Conservation (phyloP, 2,113 vertebrate genomes). For the Cheilinus undulatus region DNA sequence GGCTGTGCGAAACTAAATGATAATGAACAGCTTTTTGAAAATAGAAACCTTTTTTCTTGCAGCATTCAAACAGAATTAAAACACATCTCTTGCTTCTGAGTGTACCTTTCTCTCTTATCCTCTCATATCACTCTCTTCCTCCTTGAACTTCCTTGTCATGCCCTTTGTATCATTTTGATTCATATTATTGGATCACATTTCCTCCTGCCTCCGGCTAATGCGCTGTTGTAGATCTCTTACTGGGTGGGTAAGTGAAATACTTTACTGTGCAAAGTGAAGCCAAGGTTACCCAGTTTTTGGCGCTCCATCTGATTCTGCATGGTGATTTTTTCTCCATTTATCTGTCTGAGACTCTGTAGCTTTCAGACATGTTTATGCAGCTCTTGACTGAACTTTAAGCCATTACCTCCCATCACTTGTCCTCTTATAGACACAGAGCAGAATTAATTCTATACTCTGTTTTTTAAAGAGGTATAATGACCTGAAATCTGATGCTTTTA, state of each 20-base stretch:
- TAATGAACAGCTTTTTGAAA: too few species aligned
- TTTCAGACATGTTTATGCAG: slow-evolving; percentile 18
- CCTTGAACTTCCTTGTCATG: slow-evolving; percentile 14
- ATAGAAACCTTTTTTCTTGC: too few species aligned
- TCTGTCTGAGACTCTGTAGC: slow-evolving; percentile 13
- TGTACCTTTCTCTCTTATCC: not conserved
- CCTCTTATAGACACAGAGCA: not conserved
- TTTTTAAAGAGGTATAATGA: slow-evolving; percentile 18
- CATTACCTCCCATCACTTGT: not conserved
- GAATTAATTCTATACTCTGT: slow-evolving; percentile 1
- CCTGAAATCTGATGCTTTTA: slow-evolving; percentile 61
- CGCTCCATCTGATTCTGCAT: slow-evolving; percentile 19
- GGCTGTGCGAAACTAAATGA: too few species aligned
- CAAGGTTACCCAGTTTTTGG: slow-evolving; percentile 42
- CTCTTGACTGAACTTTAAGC: not conserved
- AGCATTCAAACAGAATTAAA: too few species aligned
- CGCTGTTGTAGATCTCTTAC: slow-evolving; percentile 23
- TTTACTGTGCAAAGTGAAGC: slow-evolving; percentile 33
- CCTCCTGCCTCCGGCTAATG: slow-evolving; percentile 32
- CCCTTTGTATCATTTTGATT: slow-evolving; percentile 23
- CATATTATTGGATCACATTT: slow-evolving; percentile 25
- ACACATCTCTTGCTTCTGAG: not conserved
- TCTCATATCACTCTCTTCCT: not conserved
- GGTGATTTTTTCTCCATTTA: slow-evolving; percentile 31
- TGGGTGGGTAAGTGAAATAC: slow-evolving; percentile 33